Conservation (phyloP, 1,140 invertebrate species). For the Phymorhynchus buccinoides region DNA sequence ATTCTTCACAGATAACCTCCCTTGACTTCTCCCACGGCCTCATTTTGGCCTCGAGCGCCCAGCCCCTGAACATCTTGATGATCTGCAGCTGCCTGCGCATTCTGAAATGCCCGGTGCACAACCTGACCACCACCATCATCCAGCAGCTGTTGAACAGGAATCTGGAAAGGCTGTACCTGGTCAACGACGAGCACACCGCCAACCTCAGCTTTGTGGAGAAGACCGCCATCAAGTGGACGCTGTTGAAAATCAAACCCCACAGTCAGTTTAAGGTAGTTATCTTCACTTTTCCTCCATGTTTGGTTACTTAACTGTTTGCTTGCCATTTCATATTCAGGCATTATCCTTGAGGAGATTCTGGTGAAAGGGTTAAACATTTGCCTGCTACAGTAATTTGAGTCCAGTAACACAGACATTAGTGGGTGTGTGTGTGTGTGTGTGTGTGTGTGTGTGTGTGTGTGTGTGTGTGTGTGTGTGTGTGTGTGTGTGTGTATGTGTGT, state of each 20-base stretch:
- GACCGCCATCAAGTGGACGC: constrained; percentile 1
- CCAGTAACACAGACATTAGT: no score
- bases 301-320: no score
- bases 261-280: background rate
- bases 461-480: no score
- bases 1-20: background rate
- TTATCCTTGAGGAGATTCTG: no score
- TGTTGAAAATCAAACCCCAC: background rate
- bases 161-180: constrained; percentile 31
- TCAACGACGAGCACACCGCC: constrained; percentile 29
- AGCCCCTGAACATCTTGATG: constrained; percentile 19
- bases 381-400: no score
- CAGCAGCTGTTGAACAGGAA: constrained; percentile 24
- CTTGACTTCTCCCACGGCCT: constrained; percentile 34
- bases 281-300: background rate
- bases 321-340: no score
- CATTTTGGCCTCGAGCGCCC: background rate
- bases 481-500: no score
- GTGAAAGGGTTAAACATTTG: no score
- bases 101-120: constrained; percentile 29
- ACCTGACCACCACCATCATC: constrained; percentile 17
- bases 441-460: no score
- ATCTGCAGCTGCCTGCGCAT: background rate
- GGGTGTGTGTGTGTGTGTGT: no score
- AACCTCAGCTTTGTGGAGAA: constrained; percentile 29